Evolutionary conservation across 2,888 invertebrate species (phyloP).

Genomic region (Andrena dorsata): DNA sequence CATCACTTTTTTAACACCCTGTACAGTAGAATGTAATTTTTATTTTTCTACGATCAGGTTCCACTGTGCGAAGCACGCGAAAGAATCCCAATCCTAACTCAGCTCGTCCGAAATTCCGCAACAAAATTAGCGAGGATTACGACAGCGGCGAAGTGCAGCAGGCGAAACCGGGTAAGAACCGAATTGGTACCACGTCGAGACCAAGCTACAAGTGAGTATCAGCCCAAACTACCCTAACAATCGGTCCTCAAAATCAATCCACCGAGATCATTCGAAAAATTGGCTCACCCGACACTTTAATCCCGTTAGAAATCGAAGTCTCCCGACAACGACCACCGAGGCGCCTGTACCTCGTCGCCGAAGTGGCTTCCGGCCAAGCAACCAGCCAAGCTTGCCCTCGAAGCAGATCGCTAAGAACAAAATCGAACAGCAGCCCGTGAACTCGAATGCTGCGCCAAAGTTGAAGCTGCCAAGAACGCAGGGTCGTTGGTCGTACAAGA

Average conservation of each 20-base stretch:
- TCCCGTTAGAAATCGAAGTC: conserved; percentile 69
- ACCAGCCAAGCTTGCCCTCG: conserved; percentile 85
- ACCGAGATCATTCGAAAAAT: no score
- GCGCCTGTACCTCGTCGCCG: conserved; percentile 83
- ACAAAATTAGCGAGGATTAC: conserved; percentile 80
- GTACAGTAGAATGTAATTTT: conserved; percentile 14
- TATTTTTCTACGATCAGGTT: conserved; percentile 56
- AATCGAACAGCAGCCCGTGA: conserved; percentile 60
- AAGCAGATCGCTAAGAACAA: conserved; percentile 72
- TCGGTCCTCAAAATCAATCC: no score
- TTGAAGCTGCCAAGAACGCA: conserved; percentile 93
- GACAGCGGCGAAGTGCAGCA: conserved; percentile 74
- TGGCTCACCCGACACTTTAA: neutral
- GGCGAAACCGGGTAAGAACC: conserved; percentile 77
- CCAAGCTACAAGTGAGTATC: conserved; percentile 84
- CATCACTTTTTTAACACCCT: no score
- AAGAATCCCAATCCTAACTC: conserved; percentile 71
- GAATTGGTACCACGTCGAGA: conserved; percentile 80
- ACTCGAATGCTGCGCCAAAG: conserved; percentile 90
- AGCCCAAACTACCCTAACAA: neutral
- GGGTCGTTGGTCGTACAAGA: conserved; percentile 96
- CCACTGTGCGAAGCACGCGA: conserved; percentile 76
- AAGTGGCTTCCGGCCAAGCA: conserved; percentile 90
- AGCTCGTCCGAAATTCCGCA: conserved; percentile 81
- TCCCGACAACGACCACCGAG: conserved; percentile 80